Evolutionary conservation across 2,113 vertebrate genomes (phyloP), one percentile per base, ranked within the genome.

Genomic region (Pterocles gutturalis): DNA sequence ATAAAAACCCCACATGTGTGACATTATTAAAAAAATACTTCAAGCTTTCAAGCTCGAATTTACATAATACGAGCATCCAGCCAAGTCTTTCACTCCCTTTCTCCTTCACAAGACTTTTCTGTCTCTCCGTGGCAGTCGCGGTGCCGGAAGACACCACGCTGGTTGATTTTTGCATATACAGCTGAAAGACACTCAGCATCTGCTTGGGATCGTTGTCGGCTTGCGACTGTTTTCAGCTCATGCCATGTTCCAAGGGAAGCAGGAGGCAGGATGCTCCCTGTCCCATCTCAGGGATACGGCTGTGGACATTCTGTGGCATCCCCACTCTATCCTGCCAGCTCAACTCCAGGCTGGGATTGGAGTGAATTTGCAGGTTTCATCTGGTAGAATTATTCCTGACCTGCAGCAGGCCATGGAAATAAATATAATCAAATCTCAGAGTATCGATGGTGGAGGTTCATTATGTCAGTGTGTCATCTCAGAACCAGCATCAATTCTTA

Each of bases 211-310:
- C 19, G 17, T 17, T 8, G 53, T 15, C 11, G 55, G 16, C 20
- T 18, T 18, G 34, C 1, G 10, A 9, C 25, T 43, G 58, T 20
- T 48, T 62, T 53, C 54, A 58, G 73, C 3, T 21, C 21, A 6
- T 5, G 31, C 5, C 19, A 36, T 6, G 9, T 31, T 61, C 17
- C 58, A 57, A 11, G 6, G 16, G 10, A 25, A 12, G 5, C 67
- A 22, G 43, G 26, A 9, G 8, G 83, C 9, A 13, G 48, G 60
- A 31, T 48, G 70, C 22, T 24, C 34, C 4, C 10, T 18, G 2
- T 4, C 64, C 75, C n/a, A 1, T 5, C 0, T 2, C 22, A 11
- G 8, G 17, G 41, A 24, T 5, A 6, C 2, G 20, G 51, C 1
- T 51, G 64, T 2, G 16, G 41, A 10, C 8, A 17, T 21, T 26